A percentile compares a stretch with the other conserved stretches of the same genome.
These are phyloP conservation scores for Aotus griseimembra DNA, from an alignment of 2,797 vertebrate genomes.

Conservation along the genomic window DNA sequence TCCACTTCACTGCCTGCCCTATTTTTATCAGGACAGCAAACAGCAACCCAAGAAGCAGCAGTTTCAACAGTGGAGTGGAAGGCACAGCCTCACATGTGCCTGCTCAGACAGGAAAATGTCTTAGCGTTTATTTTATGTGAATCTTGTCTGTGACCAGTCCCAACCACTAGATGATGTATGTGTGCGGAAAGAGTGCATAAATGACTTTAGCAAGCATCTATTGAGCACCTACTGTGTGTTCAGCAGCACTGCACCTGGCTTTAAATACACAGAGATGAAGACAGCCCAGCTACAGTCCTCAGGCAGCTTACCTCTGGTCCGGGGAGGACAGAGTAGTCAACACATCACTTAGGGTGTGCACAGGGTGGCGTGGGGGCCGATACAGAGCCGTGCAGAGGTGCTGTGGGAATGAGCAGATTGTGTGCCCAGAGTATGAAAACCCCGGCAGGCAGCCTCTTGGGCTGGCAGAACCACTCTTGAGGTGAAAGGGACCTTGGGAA, in stretches of 20 bases:
- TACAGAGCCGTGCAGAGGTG: not conserved
- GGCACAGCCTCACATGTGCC: not conserved
- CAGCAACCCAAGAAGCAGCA: accelerated
- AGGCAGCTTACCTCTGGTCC: not conserved
- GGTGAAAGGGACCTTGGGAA: slow-evolving; percentile 65
- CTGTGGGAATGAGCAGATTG: not conserved
- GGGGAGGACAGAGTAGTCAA: not conserved
- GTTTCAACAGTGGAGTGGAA: not conserved
- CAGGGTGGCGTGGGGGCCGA: not conserved
- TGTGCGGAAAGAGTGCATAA: not conserved
- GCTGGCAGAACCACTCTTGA: not conserved
- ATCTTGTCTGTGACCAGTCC: not conserved
- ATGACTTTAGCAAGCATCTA: not conserved
- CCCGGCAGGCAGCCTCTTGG: not conserved
- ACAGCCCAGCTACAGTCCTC: not conserved
- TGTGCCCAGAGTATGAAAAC: not conserved
- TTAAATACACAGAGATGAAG: not conserved
- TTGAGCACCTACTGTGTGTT: not conserved
- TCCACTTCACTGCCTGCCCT: no score
- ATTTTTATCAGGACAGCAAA: not conserved
- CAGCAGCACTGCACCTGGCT: not conserved
- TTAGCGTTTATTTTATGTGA: not conserved
- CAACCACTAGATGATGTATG: no score
- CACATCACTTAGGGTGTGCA: not conserved
- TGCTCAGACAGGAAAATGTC: not conserved